Base-by-base conservation (phyloP, 2,113 vertebrate genomes). In the Noturus placidus region DNA sequence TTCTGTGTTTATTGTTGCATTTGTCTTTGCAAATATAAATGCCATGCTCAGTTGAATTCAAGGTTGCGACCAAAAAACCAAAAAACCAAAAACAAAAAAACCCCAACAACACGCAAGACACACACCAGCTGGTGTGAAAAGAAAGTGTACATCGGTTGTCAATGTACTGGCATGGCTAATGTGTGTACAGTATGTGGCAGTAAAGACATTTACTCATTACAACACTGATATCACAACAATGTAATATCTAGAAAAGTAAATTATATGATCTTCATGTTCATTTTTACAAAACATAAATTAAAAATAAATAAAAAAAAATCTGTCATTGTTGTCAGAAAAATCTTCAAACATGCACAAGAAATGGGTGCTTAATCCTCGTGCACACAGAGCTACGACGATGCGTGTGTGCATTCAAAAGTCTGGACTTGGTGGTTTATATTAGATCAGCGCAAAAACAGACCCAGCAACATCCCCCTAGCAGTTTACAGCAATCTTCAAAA, bases 401-500 rank as follows among this genome's bases (percentile, higher is more conserved):
- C 35, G 11, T 35, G 54, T 50, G 17, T 30, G 76, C 14, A 33
- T 76, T 77, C 50, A 77, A 85, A 85, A 42, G 38, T 85, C 42
- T 85, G 56, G 38, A 85, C 15, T 77, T 54, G 50, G 50, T 54
- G 76, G 6, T 82, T 82, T 82, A 6, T 22, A 80, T 35, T 17
- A 61, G 79, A 61, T 61, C 79, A 27, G 56, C 56, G 35, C 35
- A 61, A 42, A 72, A 38, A 25, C 65, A 54, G 52, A 84, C 19
- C 89, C 90, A 67, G 89, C 92, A 63, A 80, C 70, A 89, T 92
- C 92, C 91, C 89, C 90, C 90, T 87, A 91, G 90, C 85, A 88
- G 82, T 84, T 89, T 52, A 79, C 69, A 20, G 91, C 83, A 56
- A 84, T 85, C 65, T 78, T 86, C 57, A 69, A 69, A 86, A 86